A percentile compares a stretch with the other conserved stretches of the same genome.
These are phyloP conservation scores for Eurystomus glaucurus DNA, from an alignment of 2,797 vertebrate species.

Conservation along the genomic window DNA sequence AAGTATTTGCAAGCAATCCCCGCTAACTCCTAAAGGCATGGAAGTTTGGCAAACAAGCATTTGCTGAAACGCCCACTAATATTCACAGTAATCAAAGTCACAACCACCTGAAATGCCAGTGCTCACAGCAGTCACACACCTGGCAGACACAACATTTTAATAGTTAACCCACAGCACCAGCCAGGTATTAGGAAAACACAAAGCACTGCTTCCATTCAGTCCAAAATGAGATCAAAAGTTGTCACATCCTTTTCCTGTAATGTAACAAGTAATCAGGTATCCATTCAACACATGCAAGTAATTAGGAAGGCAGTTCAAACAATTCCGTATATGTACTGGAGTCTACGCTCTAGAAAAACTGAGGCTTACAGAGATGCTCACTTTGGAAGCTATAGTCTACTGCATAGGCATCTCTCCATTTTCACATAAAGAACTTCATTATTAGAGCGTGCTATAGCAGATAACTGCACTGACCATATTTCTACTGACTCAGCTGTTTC, in stretches of 20 bases:
- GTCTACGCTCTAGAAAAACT: not conserved
- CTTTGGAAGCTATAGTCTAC: not conserved
- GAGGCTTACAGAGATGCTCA: not conserved
- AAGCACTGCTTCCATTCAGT: not conserved
- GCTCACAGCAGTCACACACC: not conserved
- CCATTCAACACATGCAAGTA: not conserved
- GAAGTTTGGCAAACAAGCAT: not conserved
- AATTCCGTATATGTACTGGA: not conserved
- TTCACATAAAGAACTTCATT: not conserved
- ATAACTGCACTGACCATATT: accelerated
- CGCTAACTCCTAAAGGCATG: not conserved
- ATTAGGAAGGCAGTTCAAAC: not conserved
- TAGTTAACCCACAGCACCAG: not conserved
- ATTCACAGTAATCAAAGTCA: not conserved
- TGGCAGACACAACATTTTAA: not conserved
- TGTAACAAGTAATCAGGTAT: not conserved
- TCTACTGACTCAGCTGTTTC: not conserved
- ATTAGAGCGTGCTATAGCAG: not conserved
- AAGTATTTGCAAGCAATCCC: not conserved
- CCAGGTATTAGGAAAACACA: not conserved
- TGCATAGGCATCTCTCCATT: not conserved
- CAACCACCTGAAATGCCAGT: conserved; percentile 3
- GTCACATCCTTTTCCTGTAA: not conserved
- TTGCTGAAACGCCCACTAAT: conserved; percentile 17
- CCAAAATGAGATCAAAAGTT: not conserved